phyloP scores from a whole-genome alignment of 2,888 invertebrate species.

The Caenorhabditis sp. region DNA sequence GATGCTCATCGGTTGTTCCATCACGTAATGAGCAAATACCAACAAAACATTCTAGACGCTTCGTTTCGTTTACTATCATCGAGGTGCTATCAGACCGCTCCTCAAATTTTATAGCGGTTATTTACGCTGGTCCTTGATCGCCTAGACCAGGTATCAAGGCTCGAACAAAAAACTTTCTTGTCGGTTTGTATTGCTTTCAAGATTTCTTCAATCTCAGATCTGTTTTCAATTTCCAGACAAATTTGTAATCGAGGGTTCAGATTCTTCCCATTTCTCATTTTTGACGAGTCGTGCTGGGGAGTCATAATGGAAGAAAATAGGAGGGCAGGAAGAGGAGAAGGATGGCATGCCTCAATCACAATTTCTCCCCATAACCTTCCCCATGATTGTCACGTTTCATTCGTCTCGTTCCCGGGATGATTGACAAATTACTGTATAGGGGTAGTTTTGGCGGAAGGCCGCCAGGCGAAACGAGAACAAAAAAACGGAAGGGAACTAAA shows the following conservation, averaged over 20 bases:
- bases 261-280: background rate
- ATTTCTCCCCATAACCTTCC: constrained; percentile 13
- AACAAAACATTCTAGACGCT: constrained; percentile 42
- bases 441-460: constrained; percentile 29
- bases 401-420: constrained; percentile 55
- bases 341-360: constrained; percentile 37
- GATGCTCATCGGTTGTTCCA: constrained; percentile 17
- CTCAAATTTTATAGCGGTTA: constrained; percentile 23
- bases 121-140: constrained; percentile 61
- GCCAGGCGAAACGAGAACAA: constrained; percentile 17
- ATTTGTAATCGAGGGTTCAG: too few relatives aligned
- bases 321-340: background rate
- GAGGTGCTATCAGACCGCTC: constrained; percentile 31
- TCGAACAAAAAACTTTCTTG: constrained; percentile 25
- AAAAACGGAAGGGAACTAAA: background rate
- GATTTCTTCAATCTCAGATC: background rate
- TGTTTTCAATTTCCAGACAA: background rate
- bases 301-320: background rate
- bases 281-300: constrained; percentile 3
- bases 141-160: constrained; percentile 43
- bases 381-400: constrained; percentile 59
- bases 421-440: constrained; percentile 58
- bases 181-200: background rate
- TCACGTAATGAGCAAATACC: constrained; percentile 30
- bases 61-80: constrained; percentile 29